Evolutionary conservation across 2,888 invertebrate species (phyloP).

Genomic region (Aleiodes alternator): DNA sequence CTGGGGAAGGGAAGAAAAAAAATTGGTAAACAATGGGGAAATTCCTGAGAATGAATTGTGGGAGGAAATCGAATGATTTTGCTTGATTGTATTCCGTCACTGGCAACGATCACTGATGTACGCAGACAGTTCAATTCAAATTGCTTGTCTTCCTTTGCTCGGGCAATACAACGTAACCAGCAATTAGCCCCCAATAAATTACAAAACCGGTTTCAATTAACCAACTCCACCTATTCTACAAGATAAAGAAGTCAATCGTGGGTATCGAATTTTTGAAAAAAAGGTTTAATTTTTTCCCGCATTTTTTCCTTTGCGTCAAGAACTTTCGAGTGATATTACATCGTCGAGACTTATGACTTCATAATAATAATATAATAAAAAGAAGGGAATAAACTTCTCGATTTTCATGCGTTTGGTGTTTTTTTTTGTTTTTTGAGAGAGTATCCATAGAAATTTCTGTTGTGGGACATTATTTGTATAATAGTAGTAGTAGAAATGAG

Average conservation of each 20-base stretch:
- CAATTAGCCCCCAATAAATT: slow-evolving; percentile 70
- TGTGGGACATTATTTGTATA: slow-evolving; percentile 37
- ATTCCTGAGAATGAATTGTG: slow-evolving; percentile 49
- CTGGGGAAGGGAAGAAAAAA: slow-evolving; percentile 62
- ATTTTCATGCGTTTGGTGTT: too few species aligned
- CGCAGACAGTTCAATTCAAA: slow-evolving; percentile 63
- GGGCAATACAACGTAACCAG: slow-evolving; percentile 60
- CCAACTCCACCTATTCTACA: not conserved
- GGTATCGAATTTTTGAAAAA: too few species aligned
- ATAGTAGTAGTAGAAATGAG: slow-evolving; percentile 46
- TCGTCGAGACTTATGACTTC: too few species aligned
- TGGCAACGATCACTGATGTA: slow-evolving; percentile 39
- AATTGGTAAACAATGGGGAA: slow-evolving; percentile 69
- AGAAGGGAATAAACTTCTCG: too few species aligned
- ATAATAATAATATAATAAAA: too few species aligned
- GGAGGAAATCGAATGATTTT: too few species aligned
- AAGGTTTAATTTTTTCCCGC: too few species aligned
- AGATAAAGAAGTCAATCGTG: not conserved
- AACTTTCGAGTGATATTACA: too few species aligned
- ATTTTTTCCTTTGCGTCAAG: too few species aligned
- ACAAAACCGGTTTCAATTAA: slow-evolving; percentile 37
- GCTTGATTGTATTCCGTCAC: too few species aligned
- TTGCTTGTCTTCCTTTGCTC: slow-evolving; percentile 58
- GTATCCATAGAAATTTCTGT: too few species aligned
- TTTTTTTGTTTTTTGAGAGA: too few species aligned